A percentile compares a stretch with the other conserved stretches of the same genome.
Conservation (phyloP, 1,140 invertebrate genomes). For the Psilanteris sp. region DNA sequence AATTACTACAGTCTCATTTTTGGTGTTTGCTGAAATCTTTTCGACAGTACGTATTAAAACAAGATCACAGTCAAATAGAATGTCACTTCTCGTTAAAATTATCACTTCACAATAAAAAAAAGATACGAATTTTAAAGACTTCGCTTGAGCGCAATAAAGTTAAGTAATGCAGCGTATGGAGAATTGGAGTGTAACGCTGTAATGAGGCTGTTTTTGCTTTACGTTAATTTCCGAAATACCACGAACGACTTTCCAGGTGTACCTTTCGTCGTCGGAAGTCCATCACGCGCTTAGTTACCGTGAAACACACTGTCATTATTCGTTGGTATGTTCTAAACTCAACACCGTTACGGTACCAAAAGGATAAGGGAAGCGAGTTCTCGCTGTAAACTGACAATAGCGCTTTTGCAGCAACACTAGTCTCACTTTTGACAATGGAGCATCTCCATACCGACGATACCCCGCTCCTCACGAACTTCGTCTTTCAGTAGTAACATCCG, state of each 20-base stretch:
- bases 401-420: conserved; percentile 62
- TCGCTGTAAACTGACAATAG: conserved; percentile 72
- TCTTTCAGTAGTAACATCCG: conserved; percentile 39
- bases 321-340: conserved; percentile 52
- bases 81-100: conserved; percentile 31
- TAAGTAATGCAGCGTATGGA: conserved; percentile 11
- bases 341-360: conserved; percentile 30
- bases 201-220: conserved; percentile 46
- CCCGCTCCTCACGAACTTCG: conserved; percentile 27
- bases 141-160: conserved; percentile 20
- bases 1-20: too few relatives aligned
- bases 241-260: conserved; percentile 44
- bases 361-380: conserved; percentile 54
- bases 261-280: conserved; percentile 46
- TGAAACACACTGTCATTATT: conserved; percentile 49
- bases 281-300: conserved; percentile 44
- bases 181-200: conserved; percentile 41
- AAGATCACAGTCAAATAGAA: conserved; percentile 1
- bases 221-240: conserved; percentile 61
- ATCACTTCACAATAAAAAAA: conserved; percentile 9
- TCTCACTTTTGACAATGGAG: conserved; percentile 68
- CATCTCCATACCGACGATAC: conserved; percentile 29
- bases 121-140: conserved; percentile 10
- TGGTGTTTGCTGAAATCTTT: too few relatives aligned
- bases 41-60: too few relatives aligned